Conservation (phyloP, 2,797 vertebrate species). For the Lycodopsis pacificus region DNA sequence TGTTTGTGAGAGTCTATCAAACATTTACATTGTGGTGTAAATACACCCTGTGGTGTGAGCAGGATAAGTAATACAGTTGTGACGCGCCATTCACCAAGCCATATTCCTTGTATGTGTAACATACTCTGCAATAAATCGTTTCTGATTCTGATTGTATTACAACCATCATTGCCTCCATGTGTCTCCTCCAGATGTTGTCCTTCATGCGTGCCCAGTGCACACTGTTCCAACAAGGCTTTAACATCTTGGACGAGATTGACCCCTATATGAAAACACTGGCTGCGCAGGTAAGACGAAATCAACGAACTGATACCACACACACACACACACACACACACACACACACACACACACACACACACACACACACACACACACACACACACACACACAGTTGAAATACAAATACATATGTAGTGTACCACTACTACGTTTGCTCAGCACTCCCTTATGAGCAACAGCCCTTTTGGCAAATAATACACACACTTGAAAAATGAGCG, state of each 20-base stretch:
- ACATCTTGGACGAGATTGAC: constrained; percentile 93
- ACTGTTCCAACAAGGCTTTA: constrained; percentile 95
- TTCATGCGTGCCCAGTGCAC: constrained; percentile 98
- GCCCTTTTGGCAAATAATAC: background rate
- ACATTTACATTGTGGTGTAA: background rate
- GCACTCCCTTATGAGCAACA: background rate
- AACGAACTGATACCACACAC: background rate
- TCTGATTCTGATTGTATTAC: background rate
- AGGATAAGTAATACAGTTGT: background rate
- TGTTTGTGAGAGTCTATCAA: background rate
- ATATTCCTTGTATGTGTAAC: too few relatives aligned
- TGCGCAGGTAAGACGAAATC: constrained; percentile 85
- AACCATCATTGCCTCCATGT: background rate
- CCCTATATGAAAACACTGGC: constrained; percentile 98
- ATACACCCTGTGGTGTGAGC: background rate
- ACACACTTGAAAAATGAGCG: background rate
- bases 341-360: background rate
- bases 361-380: too few relatives aligned
- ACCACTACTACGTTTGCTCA: background rate
- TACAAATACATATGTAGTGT: background rate
- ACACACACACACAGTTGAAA: background rate
- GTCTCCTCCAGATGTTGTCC: constrained; percentile 91
- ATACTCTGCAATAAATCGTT: too few relatives aligned
- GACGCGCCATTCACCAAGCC: too few relatives aligned
- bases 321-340: too few relatives aligned